Percentiles rank a stretch among this genome's conserved stretches.
Conservation (phyloP, 2,797 vertebrate genomes). For the Odontamblyopus lacepedii region DNA sequence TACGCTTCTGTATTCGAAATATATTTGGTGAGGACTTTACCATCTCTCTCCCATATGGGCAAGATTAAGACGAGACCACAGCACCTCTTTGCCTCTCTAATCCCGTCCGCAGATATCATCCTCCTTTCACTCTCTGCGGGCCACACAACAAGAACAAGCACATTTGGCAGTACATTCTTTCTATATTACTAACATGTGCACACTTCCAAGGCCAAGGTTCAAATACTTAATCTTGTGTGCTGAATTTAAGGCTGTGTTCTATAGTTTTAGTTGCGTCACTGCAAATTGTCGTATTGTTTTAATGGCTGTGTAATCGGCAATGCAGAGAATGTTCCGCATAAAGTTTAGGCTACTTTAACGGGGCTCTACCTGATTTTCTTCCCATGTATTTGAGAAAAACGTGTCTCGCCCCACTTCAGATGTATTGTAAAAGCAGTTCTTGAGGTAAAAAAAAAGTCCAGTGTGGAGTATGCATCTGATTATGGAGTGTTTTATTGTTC, state of each 20-base stretch:
- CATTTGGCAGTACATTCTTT: slow-evolving; percentile 49
- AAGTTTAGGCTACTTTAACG: too few species aligned
- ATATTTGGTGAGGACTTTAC: neutral
- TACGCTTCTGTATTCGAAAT: neutral
- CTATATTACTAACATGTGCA: slow-evolving; percentile 54
- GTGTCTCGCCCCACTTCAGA: too few species aligned
- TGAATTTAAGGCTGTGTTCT: neutral
- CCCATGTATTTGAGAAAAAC: too few species aligned
- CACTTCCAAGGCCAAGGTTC: slow-evolving; percentile 47
- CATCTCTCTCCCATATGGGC: slow-evolving; percentile 64
- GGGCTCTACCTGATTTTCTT: too few species aligned
- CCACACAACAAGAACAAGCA: slow-evolving; percentile 66
- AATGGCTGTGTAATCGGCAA: neutral
- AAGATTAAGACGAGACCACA: slow-evolving; percentile 72
- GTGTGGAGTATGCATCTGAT: too few species aligned
- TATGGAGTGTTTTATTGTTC: too few species aligned
- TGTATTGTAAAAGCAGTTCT: too few species aligned
- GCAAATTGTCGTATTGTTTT: too few species aligned
- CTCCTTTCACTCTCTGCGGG: slow-evolving; percentile 62
- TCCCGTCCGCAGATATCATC: slow-evolving; percentile 65
- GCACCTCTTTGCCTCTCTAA: slow-evolving; percentile 66
- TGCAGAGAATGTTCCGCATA: too few species aligned
- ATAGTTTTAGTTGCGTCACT: neutral
- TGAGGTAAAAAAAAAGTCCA: too few species aligned
- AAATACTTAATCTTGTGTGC: slow-evolving; percentile 60